Percentiles rank a stretch among this genome's conserved stretches.
Evolutionary conservation across 2,888 invertebrate genomes (phyloP).

Genomic region (Caenorhabditis macrosperma): DNA sequence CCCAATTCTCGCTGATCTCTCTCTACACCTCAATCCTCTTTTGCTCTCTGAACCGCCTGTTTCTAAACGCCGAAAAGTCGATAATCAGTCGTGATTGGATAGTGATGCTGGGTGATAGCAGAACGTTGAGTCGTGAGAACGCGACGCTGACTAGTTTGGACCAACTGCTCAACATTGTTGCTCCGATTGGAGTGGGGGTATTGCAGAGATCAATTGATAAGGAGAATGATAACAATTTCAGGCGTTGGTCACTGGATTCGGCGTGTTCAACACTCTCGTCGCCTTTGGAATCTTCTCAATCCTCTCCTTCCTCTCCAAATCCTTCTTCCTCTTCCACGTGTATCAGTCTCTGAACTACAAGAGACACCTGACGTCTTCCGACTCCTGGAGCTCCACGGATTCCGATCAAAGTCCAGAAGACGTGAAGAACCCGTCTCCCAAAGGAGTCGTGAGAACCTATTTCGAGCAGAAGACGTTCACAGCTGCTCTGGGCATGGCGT

Average conservation of each 20-base stretch:
- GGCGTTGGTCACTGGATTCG: conserved; percentile 31
- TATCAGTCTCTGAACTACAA: not conserved
- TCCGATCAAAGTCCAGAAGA: not conserved
- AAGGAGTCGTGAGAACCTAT: conserved; percentile 46
- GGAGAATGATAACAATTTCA: conserved; percentile 1
- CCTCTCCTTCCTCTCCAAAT: conserved; percentile 11
- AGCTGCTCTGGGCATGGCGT: conserved; percentile 73
- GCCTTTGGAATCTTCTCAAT: conserved; percentile 3
- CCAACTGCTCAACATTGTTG: conserved; percentile 69
- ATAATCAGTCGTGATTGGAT: conserved; percentile 74
- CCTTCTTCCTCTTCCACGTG: conserved; percentile 8
- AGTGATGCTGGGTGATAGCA: conserved; percentile 65
- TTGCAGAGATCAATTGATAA: not conserved
- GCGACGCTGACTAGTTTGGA: conserved; percentile 72
- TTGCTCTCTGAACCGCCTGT: conserved; percentile 64
- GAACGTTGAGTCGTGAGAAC: conserved; percentile 59
- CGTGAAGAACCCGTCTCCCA: not conserved
- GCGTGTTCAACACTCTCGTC: conserved; percentile 2
- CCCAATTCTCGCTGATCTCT: no score
- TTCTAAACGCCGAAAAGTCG: conserved; percentile 70
- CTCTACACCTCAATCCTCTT: conserved; percentile 61
- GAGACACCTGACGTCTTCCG: not conserved
- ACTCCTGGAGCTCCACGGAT: not conserved
- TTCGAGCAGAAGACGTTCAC: conserved; percentile 64
- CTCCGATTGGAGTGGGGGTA: conserved; percentile 71